Percentiles rank a stretch among this genome's conserved stretches.
phyloP scores from a whole-genome alignment of 2,888 invertebrate genomes.

The Trachelus iudaicus region DNA sequence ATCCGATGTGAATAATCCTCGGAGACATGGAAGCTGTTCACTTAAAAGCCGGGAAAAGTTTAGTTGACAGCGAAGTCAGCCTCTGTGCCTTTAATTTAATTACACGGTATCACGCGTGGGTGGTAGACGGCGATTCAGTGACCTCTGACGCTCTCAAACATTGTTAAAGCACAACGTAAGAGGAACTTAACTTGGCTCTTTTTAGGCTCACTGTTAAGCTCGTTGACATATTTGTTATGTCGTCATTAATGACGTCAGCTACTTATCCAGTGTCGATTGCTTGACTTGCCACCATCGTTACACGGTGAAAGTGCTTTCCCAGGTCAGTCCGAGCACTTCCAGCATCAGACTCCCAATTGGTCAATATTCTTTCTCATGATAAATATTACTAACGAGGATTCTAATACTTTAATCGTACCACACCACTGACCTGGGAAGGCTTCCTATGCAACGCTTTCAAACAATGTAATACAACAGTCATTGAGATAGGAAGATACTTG shows the following conservation, averaged over 20 bases:
- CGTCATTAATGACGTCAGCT: background rate
- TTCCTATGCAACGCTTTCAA: background rate
- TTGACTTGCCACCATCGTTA: background rate
- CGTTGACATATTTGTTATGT: background rate
- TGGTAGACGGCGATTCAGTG: slow-evolving; percentile 19
- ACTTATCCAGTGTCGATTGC: background rate
- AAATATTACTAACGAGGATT: too few species aligned
- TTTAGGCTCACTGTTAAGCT: background rate
- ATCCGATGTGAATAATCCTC: background rate
- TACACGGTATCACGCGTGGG: slow-evolving; percentile 15
- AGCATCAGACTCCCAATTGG: too few species aligned
- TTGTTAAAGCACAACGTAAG: slow-evolving; percentile 1
- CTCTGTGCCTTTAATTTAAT: slow-evolving; percentile 18
- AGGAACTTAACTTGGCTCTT: background rate
- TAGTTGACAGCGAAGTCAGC: background rate
- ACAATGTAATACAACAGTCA: background rate
- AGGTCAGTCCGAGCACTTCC: too few species aligned
- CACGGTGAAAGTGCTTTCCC: too few species aligned
- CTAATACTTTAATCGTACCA: too few species aligned
- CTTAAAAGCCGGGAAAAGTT: background rate
- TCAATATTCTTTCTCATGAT: too few species aligned
- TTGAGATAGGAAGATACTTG: background rate
- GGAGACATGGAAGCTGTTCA: background rate
- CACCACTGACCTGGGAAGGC: too few species aligned
- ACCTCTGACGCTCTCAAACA: slow-evolving; percentile 13